A percentile compares a stretch with the other conserved stretches of the same genome.
phyloP scores from a whole-genome alignment of 30 jellyfish, hydroid and myxozoan genomes.

The Cassiopea andromeda region DNA sequence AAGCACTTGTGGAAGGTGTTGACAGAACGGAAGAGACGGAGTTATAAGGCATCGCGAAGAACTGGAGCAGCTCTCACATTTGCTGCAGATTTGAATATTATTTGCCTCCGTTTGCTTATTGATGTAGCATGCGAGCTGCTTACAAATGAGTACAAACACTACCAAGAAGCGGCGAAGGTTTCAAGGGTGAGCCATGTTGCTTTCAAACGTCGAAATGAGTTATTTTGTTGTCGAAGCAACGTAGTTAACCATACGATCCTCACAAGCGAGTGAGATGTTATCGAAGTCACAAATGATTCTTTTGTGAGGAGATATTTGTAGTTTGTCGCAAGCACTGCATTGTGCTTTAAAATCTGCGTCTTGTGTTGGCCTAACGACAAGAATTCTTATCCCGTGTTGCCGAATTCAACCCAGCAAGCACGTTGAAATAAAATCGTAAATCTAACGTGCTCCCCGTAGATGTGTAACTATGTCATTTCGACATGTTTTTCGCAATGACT shows the following conservation, averaged over 20 bases:
- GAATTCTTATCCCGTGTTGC: too few species aligned
- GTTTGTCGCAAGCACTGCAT: not conserved
- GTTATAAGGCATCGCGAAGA: not conserved
- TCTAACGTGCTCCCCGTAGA: not conserved
- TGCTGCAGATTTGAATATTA: not conserved
- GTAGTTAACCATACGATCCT: too few species aligned
- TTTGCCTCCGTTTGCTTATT: not conserved
- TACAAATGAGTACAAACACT: slow-evolving; percentile 49
- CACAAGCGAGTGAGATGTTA: too few species aligned
- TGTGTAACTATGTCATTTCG: not conserved
- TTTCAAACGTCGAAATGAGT: not conserved
- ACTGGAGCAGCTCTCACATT: not conserved
- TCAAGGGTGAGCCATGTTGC: slow-evolving; percentile 66
- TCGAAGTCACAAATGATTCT: too few species aligned
- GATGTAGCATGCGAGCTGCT: slow-evolving; percentile 7
- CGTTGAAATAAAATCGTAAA: not conserved
- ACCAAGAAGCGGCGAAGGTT: slow-evolving; percentile 60
- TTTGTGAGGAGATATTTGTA: too few species aligned
- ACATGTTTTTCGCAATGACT: not conserved
- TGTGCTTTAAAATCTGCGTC: not conserved
- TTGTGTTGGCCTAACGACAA: not conserved
- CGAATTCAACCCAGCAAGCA: too few species aligned
- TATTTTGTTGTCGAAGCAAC: not conserved
- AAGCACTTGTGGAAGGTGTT: not conserved
- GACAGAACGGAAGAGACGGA: not conserved